These are phyloP conservation scores for Penaeus monodon DNA, from an alignment of 2,888 invertebrate genomes.

Conservation along the genomic window DNA sequence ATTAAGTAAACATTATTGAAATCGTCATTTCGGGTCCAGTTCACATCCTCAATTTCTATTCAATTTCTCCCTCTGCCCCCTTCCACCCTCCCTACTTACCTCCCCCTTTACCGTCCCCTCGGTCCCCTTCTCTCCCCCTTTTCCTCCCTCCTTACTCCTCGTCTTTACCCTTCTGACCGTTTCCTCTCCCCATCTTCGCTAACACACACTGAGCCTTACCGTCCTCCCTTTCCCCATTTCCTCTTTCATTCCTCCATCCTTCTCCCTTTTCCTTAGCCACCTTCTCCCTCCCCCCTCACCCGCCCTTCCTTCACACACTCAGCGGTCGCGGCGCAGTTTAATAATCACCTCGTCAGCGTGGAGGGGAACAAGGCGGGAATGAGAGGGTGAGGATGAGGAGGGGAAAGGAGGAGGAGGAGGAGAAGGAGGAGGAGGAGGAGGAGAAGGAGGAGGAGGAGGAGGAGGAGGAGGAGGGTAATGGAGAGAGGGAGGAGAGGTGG, in stretches of 20 bases:
- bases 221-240: background rate
- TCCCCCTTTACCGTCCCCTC: too few relatives aligned
- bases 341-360: constrained; percentile 40
- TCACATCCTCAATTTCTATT: too few relatives aligned
- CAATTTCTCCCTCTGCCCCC: background rate
- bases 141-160: constrained; percentile 2
- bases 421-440: background rate
- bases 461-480: background rate
- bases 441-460: background rate
- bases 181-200: background rate
- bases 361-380: constrained; percentile 21
- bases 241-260: background rate
- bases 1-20: too few relatives aligned
- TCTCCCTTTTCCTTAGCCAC: background rate
- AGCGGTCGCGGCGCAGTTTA: constrained; percentile 17
- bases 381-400: constrained; percentile 21
- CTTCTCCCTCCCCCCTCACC: constrained; percentile 5
- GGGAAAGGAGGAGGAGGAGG: background rate
- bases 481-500: background rate
- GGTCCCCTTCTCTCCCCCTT: constrained; percentile 2
- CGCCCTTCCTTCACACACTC: background rate
- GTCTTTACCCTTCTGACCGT: background rate
- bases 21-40: too few relatives aligned
- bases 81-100: background rate
- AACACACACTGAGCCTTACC: too few relatives aligned